Conservation (phyloP, 92 coral and sea anemone genomes). For the Phenganax marumi region DNA sequence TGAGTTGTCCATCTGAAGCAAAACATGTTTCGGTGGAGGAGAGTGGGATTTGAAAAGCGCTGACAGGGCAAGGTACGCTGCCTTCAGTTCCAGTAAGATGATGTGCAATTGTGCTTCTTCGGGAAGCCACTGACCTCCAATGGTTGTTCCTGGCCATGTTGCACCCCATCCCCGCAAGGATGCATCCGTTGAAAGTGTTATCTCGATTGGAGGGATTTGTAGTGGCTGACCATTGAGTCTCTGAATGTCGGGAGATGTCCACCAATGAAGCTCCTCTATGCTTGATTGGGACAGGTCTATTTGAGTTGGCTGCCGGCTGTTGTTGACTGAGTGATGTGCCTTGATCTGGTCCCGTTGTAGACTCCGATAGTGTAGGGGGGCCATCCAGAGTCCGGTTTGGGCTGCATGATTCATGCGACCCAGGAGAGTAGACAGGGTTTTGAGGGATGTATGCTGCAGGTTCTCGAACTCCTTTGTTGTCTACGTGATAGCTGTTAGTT, state of each 20-base stretch:
- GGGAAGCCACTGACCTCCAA: slow-evolving; percentile 53
- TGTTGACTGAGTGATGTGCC: not conserved
- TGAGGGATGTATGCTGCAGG: slow-evolving; percentile 40
- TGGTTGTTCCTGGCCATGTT: slow-evolving; percentile 43
- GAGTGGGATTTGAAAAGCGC: no score
- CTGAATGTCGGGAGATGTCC: slow-evolving; percentile 40
- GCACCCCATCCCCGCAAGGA: slow-evolving; percentile 51
- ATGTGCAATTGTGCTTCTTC: slow-evolving; percentile 51
- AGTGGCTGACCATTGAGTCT: no score
- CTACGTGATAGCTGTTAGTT: slow-evolving; percentile 1
- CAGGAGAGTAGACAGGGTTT: slow-evolving; percentile 44
- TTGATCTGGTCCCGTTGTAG: slow-evolving; percentile 40
- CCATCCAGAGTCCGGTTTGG: slow-evolving; percentile 48
- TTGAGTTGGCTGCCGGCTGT: not conserved
- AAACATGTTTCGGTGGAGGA: no score
- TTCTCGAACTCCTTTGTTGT: slow-evolving; percentile 11
- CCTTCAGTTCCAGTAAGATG: slow-evolving; percentile 53
- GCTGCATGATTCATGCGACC: slow-evolving; percentile 66
- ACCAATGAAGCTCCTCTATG: slow-evolving; percentile 52
- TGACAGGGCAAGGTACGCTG: slow-evolving; percentile 55
- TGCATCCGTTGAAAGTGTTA: slow-evolving; percentile 47
- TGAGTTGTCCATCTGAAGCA: no score
- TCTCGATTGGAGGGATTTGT: slow-evolving; percentile 37
- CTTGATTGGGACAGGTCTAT: slow-evolving; percentile 26
- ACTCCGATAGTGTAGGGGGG: slow-evolving; percentile 48